These are phyloP conservation scores for Oxyura jamaicensis DNA, from an alignment of 2,113 vertebrate genomes.

Conservation along the genomic window DNA sequence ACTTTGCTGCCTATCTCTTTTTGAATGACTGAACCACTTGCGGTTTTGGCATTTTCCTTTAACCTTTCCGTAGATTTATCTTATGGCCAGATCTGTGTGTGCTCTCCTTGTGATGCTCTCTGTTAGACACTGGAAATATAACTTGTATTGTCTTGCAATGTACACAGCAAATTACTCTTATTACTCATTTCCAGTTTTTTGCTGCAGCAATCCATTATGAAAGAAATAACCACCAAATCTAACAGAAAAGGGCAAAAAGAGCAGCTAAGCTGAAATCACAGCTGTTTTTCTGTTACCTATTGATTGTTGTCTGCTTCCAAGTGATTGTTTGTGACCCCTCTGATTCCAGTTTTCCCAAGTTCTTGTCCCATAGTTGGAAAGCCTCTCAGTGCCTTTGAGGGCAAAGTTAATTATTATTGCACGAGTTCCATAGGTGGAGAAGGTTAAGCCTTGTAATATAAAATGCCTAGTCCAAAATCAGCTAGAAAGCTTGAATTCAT, in stretches of 20 bases:
- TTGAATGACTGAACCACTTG: background rate
- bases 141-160: constrained; percentile 12
- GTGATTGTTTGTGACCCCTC: background rate
- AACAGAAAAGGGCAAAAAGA: constrained; percentile 22
- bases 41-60: constrained; percentile 15
- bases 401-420: background rate
- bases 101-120: background rate
- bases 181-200: constrained; percentile 41
- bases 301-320: background rate
- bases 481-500: background rate
- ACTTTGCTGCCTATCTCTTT: background rate
- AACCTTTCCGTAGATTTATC: background rate
- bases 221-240: constrained; percentile 23
- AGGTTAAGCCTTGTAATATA: background rate
- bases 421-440: background rate
- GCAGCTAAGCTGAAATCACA: background rate
- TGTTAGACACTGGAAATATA: background rate
- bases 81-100: background rate
- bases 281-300: background rate
- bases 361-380: background rate
- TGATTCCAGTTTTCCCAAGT: background rate
- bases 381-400: background rate
- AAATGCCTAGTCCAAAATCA: background rate
- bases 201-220: constrained; percentile 32
- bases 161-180: constrained; percentile 54